phyloP scores from a whole-genome alignment of 1,140 invertebrate species.

The Papilio xuthus region DNA sequence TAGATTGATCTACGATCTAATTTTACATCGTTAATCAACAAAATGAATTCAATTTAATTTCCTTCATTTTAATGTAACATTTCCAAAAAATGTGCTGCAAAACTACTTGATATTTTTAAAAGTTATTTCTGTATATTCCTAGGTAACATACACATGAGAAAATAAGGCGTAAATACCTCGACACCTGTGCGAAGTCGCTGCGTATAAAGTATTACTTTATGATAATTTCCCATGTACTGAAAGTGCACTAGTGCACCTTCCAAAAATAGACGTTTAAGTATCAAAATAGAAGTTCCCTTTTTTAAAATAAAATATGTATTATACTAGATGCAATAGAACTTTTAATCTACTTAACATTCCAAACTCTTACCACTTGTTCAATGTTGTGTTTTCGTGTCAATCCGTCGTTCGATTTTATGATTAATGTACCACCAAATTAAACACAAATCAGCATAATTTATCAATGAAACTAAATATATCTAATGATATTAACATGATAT shows the following conservation, averaged over 20 bases:
- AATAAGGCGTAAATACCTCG: no score
- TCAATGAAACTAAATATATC: neutral
- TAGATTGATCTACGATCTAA: neutral
- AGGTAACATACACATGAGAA: no score
- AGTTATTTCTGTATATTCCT: no score
- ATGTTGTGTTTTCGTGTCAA: neutral
- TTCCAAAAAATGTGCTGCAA: neutral
- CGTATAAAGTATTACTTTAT: no score
- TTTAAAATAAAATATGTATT: neutral
- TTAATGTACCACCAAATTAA: neutral
- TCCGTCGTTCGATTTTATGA: neutral
- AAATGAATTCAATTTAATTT: neutral
- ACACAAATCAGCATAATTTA: conserved; percentile 16
- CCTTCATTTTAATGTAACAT: neutral
- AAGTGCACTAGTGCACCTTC: no score
- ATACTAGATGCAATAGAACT: neutral
- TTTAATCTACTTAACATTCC: neutral
- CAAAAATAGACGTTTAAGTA: no score
- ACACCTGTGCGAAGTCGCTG: no score
- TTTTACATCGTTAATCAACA: conserved; percentile 1
- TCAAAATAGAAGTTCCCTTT: no score
- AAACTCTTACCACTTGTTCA: neutral
- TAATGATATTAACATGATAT: conserved; percentile 8
- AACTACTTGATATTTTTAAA: no score
- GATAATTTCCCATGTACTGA: no score